Evolutionary conservation across 2,113 vertebrate genomes (phyloP), one percentile per base, ranked within the genome.

Genomic region (Fregetta grallaria): DNA sequence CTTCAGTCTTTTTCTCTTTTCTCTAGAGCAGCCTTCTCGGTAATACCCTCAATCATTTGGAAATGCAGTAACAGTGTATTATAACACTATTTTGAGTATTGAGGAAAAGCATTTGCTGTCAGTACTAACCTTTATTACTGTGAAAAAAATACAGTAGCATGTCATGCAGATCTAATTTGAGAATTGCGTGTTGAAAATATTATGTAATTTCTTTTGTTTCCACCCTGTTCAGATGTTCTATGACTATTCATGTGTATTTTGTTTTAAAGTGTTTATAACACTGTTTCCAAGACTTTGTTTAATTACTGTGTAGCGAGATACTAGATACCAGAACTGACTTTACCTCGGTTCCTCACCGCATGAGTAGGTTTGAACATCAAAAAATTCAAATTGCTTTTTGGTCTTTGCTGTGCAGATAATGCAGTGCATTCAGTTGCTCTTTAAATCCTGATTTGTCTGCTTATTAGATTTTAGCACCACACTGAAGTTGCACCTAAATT

Each of bases 131-230:
- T 92, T 90, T 94, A 55, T 88, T 86, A 47, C 44, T 44, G 36
- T 82, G 63, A 76, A 92, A 93, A 80, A 93, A 74, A 2, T 40
- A 50, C 75, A 94, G 56, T 44, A 86, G 67, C 89, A 44, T 44
- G 59, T 72, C 72, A 92, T 32, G 36, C 65, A 66, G 70, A 89
- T 23, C 83, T 96, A 80, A 90, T 90, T 92, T 93, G 80, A 91
- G 86, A 94, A 88, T 52, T 92, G 75, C 4, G 7, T 55, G 58
- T 78, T 77, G 61, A 94, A 94, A 87, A 91, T 45, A 68, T 86
- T 74, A 75, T 3, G 2, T 42, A 82, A 81, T 91, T 93, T 84
- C 59, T 81, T 95, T 88, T 92, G 77, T 91, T 96, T 95, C 53
- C 25, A 58, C 38, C 13, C 70, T 50, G 58, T 75, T 95, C 58